A percentile compares a stretch with the other conserved stretches of the same genome.
phyloP scores from a whole-genome alignment of 2,797 vertebrate species.

The Arnoldichthys spilopterus region DNA sequence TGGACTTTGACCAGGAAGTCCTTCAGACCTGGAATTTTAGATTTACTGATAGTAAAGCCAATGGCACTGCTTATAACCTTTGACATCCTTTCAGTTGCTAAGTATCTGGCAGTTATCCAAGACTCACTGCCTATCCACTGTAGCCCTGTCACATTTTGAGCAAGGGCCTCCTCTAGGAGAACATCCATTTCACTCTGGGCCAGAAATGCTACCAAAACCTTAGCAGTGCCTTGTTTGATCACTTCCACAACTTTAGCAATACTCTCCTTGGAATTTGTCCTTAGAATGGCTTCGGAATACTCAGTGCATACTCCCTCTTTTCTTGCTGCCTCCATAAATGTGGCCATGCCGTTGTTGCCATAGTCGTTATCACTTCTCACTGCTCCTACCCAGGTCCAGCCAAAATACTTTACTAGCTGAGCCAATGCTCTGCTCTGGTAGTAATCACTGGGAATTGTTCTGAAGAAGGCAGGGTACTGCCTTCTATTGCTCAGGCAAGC shows the following conservation, averaged over 20 bases:
- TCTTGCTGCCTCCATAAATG: constrained; percentile 62
- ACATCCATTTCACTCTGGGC: constrained; percentile 75
- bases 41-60: constrained; percentile 75
- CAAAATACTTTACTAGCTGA: constrained; percentile 66
- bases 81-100: constrained; percentile 66
- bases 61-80: constrained; percentile 72
- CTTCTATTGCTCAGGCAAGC: constrained; percentile 68
- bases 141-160: constrained; percentile 75
- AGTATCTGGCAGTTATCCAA: constrained; percentile 75
- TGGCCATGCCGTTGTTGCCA: constrained; percentile 66
- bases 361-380: constrained; percentile 69
- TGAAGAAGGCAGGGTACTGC: constrained; percentile 65
- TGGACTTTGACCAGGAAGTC: constrained; percentile 74
- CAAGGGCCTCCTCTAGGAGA: constrained; percentile 73
- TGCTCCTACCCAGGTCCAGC: constrained; percentile 69
- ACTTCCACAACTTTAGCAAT: constrained; percentile 68
- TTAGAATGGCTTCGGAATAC: constrained; percentile 65
- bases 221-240: constrained; percentile 71
- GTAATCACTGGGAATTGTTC: constrained; percentile 70
- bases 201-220: constrained; percentile 76
- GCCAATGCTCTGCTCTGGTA: constrained; percentile 69
- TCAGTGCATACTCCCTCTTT: constrained; percentile 68
- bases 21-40: constrained; percentile 70
- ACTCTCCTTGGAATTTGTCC: constrained; percentile 61
- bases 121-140: constrained; percentile 82